Evolutionary conservation across 2,888 invertebrate genomes (phyloP).

Genomic region (Miltochrista miniata): DNA sequence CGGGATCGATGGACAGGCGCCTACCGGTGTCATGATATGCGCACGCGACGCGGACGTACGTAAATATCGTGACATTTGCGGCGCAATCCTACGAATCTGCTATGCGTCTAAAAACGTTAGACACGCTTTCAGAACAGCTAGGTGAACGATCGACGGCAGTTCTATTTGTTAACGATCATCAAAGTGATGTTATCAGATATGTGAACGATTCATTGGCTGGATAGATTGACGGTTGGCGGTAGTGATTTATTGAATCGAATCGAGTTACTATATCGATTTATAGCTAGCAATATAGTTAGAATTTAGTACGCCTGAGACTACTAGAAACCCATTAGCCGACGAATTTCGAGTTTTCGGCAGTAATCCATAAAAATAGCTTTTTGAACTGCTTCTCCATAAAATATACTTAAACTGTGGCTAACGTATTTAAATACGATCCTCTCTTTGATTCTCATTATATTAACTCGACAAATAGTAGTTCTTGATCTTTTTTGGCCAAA

Average conservation of each 20-base stretch:
- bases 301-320: too few species aligned
- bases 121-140: constrained; percentile 62
- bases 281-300: too few species aligned
- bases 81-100: constrained; percentile 26
- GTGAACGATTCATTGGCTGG: not conserved
- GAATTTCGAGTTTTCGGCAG: too few species aligned
- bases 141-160: constrained; percentile 73
- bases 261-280: too few species aligned
- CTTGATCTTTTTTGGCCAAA: too few species aligned
- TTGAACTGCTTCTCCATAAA: too few species aligned
- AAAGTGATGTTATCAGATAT: constrained; percentile 5
- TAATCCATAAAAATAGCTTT: too few species aligned
- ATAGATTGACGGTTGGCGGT: not conserved
- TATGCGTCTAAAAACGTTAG: constrained; percentile 43
- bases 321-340: too few species aligned
- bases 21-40: constrained; percentile 39
- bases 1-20: constrained; percentile 53
- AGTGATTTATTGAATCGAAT: not conserved
- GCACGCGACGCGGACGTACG: constrained; percentile 62
- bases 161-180: constrained; percentile 40
- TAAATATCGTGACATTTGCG: constrained; percentile 65
- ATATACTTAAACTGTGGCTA: too few species aligned
- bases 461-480: too few species aligned
- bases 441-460: too few species aligned
- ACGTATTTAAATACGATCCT: too few species aligned